Base-by-base conservation (phyloP, 1,140 invertebrate genomes). In the Drosophila pseudoobscura region DNA sequence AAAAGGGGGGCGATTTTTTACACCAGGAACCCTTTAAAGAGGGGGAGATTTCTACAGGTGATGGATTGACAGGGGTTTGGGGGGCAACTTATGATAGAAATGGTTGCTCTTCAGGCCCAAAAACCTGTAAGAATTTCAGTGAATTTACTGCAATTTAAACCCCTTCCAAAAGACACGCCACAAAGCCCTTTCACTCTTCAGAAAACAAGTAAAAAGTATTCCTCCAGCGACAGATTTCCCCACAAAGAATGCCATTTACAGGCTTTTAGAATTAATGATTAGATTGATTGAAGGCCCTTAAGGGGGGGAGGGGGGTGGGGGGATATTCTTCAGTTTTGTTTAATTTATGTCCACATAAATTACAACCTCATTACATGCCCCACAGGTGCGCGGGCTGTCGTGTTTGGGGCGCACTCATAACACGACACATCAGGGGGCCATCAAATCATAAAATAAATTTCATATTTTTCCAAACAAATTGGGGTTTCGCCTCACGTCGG, bases 381-480 rank as follows among this genome's bases (percentile, higher is more conserved):
- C 60, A 64, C 78, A 85, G 55, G 80, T 87, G 60, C 61, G 45
- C 61, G 45, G 20, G n/a, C 59, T 64, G 69, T 87, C 82, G 62
- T 85, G 80, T 82, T 66, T 70, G 75, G 44, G 3, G 70, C 58
- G 82, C 70, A 70, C 83, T 78, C 69, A 79, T 75, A 83, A 83
- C 77, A 87, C 76, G 64, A 65, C 68, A 77, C 73, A 64, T 64
- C 49, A 62, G 13, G 73, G 73, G 56, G 68, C 63, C 82, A 85
- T 84, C 56, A 85, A 87, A 71, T 78, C 70, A 20, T 20, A 20
- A 20, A 20, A 20, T 20, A 71, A 82, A 87, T 85, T 87, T 87
- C 80, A 85, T 85, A 85, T 87, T 85, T 85, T 39, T 87, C 87
- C 62, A 82, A 75, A 76, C 62, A 82, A 75, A 76, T 76, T 58